A percentile compares a stretch with the other conserved stretches of the same genome.
Evolutionary conservation across 2,888 invertebrate species (phyloP).

Genomic region (Ditula angustiorana): DNA sequence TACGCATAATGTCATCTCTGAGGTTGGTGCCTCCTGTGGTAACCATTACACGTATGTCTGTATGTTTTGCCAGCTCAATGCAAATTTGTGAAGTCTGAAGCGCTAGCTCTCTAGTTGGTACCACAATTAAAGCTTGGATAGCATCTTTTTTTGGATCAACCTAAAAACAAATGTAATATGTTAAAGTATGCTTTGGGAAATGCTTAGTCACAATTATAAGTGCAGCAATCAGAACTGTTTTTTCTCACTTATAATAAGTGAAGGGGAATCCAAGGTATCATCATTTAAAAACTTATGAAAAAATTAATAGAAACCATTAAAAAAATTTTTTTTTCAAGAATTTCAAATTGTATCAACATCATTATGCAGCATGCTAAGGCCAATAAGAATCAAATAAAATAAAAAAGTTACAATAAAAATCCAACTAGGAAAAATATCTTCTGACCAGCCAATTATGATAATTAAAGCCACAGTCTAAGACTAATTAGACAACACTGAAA

Average conservation of each 20-base stretch:
- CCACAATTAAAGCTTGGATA: slow-evolving; percentile 99
- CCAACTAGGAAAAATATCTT: too few species aligned
- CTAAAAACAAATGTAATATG: slow-evolving; percentile 52
- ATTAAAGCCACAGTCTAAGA: too few species aligned
- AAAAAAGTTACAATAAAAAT: too few species aligned
- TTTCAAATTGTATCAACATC: not conserved
- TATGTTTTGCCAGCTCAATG: slow-evolving; percentile 98
- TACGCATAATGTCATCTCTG: slow-evolving; percentile 99
- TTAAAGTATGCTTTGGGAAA: slow-evolving; percentile 17
- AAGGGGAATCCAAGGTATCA: slow-evolving; percentile 84
- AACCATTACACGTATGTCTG: slow-evolving; percentile 99
- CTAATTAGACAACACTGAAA: too few species aligned
- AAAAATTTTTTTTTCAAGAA: not conserved
- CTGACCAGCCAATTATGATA: too few species aligned
- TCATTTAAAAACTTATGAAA: slow-evolving; percentile 58
- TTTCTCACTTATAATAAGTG: slow-evolving; percentile 81
- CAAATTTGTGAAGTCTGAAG: slow-evolving; percentile 99
- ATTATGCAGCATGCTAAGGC: not conserved
- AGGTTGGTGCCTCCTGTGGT: slow-evolving; percentile 99
- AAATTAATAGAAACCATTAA: not conserved
- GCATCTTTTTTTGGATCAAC: slow-evolving; percentile 95
- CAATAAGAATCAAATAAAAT: not conserved
- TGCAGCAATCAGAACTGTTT: slow-evolving; percentile 54
- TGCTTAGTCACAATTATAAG: not conserved
- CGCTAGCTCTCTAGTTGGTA: slow-evolving; percentile 99